Base-by-base conservation (phyloP, 1,140 invertebrate species). In the Sarcophaga peregrina region DNA sequence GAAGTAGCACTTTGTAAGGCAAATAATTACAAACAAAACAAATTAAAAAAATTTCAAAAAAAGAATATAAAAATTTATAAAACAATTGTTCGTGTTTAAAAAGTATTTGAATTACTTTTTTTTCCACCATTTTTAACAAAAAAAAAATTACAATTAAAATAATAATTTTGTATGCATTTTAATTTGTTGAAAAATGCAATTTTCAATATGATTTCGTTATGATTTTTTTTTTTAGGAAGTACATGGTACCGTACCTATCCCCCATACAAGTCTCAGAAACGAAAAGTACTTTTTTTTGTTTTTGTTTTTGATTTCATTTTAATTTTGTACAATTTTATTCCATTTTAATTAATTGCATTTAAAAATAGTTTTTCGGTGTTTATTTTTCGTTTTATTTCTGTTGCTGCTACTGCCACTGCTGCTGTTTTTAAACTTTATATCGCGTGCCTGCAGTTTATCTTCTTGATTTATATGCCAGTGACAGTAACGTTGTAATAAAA, bases 301-400 rank as follows among this genome's bases (percentile, higher is more conserved):
- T 37, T 58, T 10, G 5, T 10, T 13, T 58, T 58, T 58, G 54
- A 15, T 58, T 15, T 58, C n/a, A 58, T 58, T 58, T 58, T 58
- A 7, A n/a, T 13, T 58, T 58, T 5, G 7, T 58, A 13, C 13
- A 58, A 6, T 58, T 58, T 58, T 37, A 37, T 37, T 15, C 54
- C 54, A 58, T n/a, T 58, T 58, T 58, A 58, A 58, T 58, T 58
- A 58, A 58, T 58, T 58, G 54, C 54, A 58, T 58, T 58, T 58
- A 58, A 58, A 58, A 58, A 58, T 58, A 58, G 54, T 58, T 13
- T 58, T 58, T 58, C 54, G 4, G n/a, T 58, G 15, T 58, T 3
- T 58, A 37, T 37, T 2, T 37, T 1, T 37, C 4, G 1, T 37
- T 37, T 37, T 37, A 1, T 37, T 37, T n/a, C n/a, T 58, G 11